Conservation (phyloP, 2,888 invertebrate species). For the Hemaris fuciformis region DNA sequence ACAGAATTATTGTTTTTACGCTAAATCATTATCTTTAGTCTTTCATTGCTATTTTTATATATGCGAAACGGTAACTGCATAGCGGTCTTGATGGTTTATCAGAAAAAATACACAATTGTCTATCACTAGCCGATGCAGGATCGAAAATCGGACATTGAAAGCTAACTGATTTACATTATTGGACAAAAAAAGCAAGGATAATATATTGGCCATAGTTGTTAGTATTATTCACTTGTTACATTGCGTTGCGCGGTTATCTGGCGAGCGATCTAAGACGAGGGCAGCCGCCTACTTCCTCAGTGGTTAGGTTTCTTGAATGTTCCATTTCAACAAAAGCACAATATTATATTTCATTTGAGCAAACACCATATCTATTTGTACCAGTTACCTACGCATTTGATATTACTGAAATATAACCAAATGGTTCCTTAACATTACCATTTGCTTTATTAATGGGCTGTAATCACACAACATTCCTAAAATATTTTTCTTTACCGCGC, state of each 20-base stretch:
- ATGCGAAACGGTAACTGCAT: too few species aligned
- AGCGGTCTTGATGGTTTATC: too few species aligned
- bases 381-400: background rate
- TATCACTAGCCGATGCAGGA: too few species aligned
- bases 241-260: conserved; percentile 32
- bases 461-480: background rate
- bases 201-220: too few species aligned
- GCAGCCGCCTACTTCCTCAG: conserved; percentile 54
- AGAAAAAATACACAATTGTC: too few species aligned
- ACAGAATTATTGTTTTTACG: too few species aligned
- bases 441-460: background rate
- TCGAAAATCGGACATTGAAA: too few species aligned
- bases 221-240: background rate
- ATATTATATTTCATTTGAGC: conserved; percentile 17
- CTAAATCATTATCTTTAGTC: too few species aligned
- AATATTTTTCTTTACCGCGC: background rate
- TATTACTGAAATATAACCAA: background rate
- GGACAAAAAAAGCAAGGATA: too few species aligned
- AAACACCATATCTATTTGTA: background rate
- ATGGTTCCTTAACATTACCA: background rate
- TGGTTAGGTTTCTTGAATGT: conserved; percentile 44
- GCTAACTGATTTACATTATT: too few species aligned
- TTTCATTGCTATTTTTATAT: too few species aligned
- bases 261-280: conserved; percentile 17
- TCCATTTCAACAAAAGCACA: conserved; percentile 29